Evolutionary conservation across 2,888 invertebrate species (phyloP).

Genomic region (Morinoia aosen): DNA sequence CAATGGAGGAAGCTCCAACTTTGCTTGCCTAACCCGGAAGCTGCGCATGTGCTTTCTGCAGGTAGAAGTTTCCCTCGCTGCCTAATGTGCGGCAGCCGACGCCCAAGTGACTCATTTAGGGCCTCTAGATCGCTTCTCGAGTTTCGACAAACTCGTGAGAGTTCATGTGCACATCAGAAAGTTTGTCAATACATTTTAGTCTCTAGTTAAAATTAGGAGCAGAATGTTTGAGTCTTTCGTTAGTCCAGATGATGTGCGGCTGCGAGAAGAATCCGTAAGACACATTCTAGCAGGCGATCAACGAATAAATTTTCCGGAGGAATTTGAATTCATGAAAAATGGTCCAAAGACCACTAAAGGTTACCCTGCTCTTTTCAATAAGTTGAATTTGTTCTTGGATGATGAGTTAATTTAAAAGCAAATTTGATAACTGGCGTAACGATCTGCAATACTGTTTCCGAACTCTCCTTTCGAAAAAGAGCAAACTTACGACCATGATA

Average conservation of each 20-base stretch:
- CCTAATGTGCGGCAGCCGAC: neutral
- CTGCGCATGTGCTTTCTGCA: neutral
- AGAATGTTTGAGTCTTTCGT: neutral
- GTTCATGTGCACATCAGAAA: neutral
- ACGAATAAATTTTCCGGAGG: neutral
- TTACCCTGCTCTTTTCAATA: neutral
- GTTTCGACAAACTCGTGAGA: neutral
- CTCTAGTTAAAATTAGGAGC: neutral
- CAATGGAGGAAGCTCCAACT: neutral
- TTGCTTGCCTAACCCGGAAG: neutral
- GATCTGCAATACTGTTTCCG: neutral
- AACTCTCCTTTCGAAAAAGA: neutral
- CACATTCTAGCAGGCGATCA: neutral
- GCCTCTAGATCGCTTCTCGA: neutral
- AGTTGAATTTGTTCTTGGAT: neutral
- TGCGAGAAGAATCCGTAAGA: neutral
- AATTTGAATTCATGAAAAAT: neutral
- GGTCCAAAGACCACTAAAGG: neutral
- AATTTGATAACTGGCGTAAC: neutral
- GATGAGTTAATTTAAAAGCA: neutral
- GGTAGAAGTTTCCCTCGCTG: neutral
- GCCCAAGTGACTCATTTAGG: neutral
- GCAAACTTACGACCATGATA: neutral
- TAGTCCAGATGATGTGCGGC: neutral
- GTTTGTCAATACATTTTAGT: neutral